Evolutionary conservation across 2,888 invertebrate genomes (phyloP).

Genomic region (Ophion ventricosus): DNA sequence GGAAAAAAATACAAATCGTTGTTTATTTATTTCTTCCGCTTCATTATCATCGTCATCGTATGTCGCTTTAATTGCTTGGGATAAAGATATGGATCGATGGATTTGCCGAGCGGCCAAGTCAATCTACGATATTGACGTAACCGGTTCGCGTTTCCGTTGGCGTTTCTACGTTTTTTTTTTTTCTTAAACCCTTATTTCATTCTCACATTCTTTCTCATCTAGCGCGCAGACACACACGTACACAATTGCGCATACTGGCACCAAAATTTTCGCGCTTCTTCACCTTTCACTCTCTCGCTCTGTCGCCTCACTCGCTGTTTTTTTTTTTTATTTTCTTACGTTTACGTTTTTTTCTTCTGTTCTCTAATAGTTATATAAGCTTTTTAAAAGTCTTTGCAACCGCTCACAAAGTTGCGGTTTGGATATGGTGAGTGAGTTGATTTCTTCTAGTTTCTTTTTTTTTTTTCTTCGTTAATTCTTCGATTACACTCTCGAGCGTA

Average conservation of each 20-base stretch:
- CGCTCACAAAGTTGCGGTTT: constrained; percentile 67
- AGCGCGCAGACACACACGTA: constrained; percentile 7
- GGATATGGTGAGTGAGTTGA: constrained; percentile 72
- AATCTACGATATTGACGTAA: constrained; percentile 56
- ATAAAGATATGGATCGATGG: constrained; percentile 82
- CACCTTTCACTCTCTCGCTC: constrained; percentile 50
- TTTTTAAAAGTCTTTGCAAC: constrained; percentile 64
- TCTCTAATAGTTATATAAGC: constrained; percentile 58
- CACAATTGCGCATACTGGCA: constrained; percentile 58
- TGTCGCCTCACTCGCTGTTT: constrained; percentile 6
- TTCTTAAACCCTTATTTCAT: constrained; percentile 15
- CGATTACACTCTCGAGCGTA: constrained; percentile 8
- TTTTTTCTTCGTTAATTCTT: constrained; percentile 16
- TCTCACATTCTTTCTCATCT: constrained; percentile 37
- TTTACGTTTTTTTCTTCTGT: constrained; percentile 23
- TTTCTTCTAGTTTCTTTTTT: constrained; percentile 46
- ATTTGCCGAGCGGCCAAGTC: constrained; percentile 58
- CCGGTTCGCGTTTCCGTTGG: constrained; percentile 53
- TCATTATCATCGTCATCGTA: constrained; percentile 16
- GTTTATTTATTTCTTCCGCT: constrained; percentile 71
- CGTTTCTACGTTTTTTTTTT: constrained; percentile 49
- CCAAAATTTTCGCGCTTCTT: constrained; percentile 35
- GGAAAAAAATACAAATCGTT: constrained; percentile 80
- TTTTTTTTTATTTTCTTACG: constrained; percentile 4
- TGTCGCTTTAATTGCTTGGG: constrained; percentile 78